Conservation (phyloP, 2,113 vertebrate species). For the Phyllostomus hastatus region DNA sequence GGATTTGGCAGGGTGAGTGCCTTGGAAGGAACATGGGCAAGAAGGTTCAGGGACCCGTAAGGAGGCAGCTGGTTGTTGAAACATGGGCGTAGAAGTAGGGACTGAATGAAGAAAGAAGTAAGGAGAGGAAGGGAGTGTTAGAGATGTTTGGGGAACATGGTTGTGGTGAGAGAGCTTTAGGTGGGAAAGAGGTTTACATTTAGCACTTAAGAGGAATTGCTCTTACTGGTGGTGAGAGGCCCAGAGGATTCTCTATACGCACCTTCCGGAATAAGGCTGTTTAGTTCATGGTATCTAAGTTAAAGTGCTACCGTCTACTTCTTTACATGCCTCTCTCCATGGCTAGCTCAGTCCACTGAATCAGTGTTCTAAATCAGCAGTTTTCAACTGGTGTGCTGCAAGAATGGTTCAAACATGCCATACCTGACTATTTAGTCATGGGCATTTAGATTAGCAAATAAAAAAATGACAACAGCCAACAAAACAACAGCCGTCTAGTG, state of each 20-base stretch:
- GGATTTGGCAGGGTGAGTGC: not conserved
- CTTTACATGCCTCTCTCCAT: rapidly evolving
- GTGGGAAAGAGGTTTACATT: not conserved
- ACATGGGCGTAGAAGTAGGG: not conserved
- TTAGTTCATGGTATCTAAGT: not conserved
- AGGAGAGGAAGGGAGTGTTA: not conserved
- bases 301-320: not conserved
- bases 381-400: not conserved
- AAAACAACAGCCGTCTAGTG: not conserved
- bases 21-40: not conserved
- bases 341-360: not conserved
- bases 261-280: not conserved
- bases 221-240: not conserved
- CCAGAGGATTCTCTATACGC: not conserved
- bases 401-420: not conserved
- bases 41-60: not conserved
- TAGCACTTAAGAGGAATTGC: not conserved
- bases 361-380: not conserved
- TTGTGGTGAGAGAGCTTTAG: not conserved
- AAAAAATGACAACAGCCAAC: not conserved
- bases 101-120: not conserved
- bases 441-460: not conserved
- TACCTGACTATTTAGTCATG: not conserved
- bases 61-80: not conserved
- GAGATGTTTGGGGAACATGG: not conserved